Conservation (phyloP, 2,888 invertebrate species). For the Peribatodes rhomboidaria region DNA sequence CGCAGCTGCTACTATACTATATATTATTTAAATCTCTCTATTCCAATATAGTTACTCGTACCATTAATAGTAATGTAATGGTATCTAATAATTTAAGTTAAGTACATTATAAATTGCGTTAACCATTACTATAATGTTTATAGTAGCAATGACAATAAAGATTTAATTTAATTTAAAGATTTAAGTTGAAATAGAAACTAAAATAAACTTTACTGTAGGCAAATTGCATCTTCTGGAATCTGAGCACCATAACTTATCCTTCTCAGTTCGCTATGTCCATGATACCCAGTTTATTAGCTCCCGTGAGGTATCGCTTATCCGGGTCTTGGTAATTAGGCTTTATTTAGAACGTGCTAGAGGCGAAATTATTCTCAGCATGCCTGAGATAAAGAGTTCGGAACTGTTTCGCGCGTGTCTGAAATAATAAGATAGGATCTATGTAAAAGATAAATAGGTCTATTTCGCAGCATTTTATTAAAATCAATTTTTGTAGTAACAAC, state of each 20-base stretch:
- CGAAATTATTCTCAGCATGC: conserved; percentile 23
- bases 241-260: background rate
- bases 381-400: conserved; percentile 10
- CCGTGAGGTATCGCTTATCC: conserved; percentile 60
- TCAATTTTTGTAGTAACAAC: too few species aligned
- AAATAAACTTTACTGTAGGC: too few species aligned
- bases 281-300: conserved; percentile 71
- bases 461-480: background rate
- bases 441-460: background rate
- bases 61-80: too few species aligned
- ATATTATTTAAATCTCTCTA: too few species aligned
- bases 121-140: too few species aligned
- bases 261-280: conserved; percentile 51
- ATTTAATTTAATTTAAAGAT: too few species aligned
- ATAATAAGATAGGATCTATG: background rate
- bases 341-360: conserved; percentile 33
- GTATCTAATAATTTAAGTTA: too few species aligned
- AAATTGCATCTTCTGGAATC: background rate
- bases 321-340: conserved; percentile 39
- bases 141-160: too few species aligned
- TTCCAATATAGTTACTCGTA: too few species aligned
- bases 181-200: background rate
- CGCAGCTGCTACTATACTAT: too few species aligned
- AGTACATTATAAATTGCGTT: too few species aligned
- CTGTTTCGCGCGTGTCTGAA: conserved; percentile 3